These are phyloP conservation scores for Catharus ustulatus DNA, from an alignment of 2,797 vertebrate genomes.

Conservation along the genomic window DNA sequence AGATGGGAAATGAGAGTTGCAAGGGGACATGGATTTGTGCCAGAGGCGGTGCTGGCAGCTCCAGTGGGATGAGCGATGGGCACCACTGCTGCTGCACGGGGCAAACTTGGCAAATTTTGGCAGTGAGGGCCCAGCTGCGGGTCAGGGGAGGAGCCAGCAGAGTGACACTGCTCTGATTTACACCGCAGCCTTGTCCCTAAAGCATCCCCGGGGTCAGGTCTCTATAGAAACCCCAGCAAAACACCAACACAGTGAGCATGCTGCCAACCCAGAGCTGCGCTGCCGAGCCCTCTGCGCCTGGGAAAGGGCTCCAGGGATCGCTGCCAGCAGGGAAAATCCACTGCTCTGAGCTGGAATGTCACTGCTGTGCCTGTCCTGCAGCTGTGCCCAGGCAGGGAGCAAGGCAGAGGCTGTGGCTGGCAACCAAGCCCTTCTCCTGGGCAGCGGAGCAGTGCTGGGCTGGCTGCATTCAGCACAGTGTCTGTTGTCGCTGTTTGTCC, in stretches of 20 bases:
- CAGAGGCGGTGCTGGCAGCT: not conserved
- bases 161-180: not conserved
- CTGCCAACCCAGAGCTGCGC: fast-evolving
- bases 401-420: not conserved
- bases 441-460: not conserved
- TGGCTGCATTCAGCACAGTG: not conserved
- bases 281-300: not conserved
- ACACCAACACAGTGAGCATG: not conserved
- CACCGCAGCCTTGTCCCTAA: not conserved
- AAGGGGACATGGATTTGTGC: not conserved
- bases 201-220: not conserved
- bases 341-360: not conserved
- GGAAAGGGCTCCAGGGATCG: not conserved
- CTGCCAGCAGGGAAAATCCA: not conserved
- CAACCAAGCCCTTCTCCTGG: too few relatives aligned
- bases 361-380: not conserved
- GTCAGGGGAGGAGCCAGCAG: not conserved
- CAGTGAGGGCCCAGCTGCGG: fast-evolving
- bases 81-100: not conserved
- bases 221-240: constrained; percentile 11
- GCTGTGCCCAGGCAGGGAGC: fast-evolving
- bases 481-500: not conserved
- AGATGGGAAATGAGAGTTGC: not conserved
- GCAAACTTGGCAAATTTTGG: not conserved
- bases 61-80: fast-evolving